Conservation (phyloP, 1,140 invertebrate species). For the Scylla paramamosain region DNA sequence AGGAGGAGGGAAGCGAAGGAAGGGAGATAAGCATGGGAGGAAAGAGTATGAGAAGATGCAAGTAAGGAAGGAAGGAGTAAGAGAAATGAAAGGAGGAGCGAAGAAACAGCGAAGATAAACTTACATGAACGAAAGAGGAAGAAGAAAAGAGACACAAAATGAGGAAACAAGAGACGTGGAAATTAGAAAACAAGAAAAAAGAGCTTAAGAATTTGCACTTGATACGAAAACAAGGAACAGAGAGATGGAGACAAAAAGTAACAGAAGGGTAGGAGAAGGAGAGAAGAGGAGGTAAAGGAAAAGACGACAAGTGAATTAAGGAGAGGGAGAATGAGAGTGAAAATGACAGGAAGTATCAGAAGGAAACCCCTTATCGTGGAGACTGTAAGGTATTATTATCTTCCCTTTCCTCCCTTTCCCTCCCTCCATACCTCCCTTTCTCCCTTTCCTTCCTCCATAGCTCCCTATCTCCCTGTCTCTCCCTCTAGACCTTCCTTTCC, state of each 20-base stretch:
- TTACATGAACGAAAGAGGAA: too few species aligned
- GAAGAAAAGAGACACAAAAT: too few species aligned
- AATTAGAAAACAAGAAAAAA: too few species aligned
- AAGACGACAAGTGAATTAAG: neutral
- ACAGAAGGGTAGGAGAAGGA: neutral
- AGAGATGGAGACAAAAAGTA: neutral
- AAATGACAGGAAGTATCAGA: conserved; percentile 16
- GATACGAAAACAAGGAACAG: too few species aligned
- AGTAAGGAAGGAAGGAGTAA: too few species aligned
- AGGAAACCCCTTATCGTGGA: neutral
- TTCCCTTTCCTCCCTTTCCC: neutral
- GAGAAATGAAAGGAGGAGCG: too few species aligned
- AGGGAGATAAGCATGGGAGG: neutral
- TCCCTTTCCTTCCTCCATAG: neutral
- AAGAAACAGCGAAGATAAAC: too few species aligned
- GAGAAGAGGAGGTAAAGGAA: neutral
- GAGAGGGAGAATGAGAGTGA: neutral
- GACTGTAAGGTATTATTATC: conserved; percentile 1
- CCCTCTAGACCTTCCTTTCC: neutral
- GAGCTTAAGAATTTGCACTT: too few species aligned
- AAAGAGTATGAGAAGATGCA: neutral
- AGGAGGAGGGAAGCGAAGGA: neutral
- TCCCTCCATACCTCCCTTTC: neutral
- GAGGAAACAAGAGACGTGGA: too few species aligned
- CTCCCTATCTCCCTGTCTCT: conserved; percentile 24